phyloP scores from a whole-genome alignment of 1,140 invertebrate species.

The Heliconius congener region DNA sequence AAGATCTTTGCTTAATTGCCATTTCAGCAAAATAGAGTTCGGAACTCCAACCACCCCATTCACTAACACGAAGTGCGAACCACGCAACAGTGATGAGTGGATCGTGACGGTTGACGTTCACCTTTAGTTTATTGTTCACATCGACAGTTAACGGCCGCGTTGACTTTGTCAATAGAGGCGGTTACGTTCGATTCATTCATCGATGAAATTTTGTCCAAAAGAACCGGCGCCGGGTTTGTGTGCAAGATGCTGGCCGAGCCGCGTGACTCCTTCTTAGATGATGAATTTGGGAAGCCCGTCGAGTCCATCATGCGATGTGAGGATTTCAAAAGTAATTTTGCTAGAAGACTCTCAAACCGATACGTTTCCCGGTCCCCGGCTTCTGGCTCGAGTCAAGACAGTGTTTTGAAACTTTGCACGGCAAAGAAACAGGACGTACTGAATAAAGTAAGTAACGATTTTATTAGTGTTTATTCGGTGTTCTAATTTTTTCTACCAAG shows the following conservation, averaged over 20 bases:
- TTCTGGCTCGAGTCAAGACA: conserved; percentile 50
- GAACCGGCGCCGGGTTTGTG: conserved; percentile 44
- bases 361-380: conserved; percentile 60
- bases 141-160: conserved; percentile 53
- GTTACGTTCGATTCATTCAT: conserved; percentile 44
- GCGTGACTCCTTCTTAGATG: conserved; percentile 51
- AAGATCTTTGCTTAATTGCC: not conserved
- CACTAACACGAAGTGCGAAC: not conserved
- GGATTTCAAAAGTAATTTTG: conserved; percentile 77
- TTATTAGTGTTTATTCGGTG: not conserved
- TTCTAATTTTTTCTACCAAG: conserved; percentile 8
- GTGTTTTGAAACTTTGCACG: conserved; percentile 52
- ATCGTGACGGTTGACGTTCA: conserved; percentile 8
- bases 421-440: conserved; percentile 44
- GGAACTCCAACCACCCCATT: not conserved
- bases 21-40: not conserved
- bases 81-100: not conserved
- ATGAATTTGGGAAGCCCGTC: conserved; percentile 68
- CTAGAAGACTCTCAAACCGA: conserved; percentile 70
- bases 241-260: conserved; percentile 58
- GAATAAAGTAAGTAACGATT: conserved; percentile 56
- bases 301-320: conserved; percentile 77
- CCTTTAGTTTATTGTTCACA: conserved; percentile 52
- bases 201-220: conserved; percentile 49
- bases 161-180: conserved; percentile 33